These are phyloP conservation scores for Vespertilio murinus DNA, from an alignment of 2,797 vertebrate species.

Conservation along the genomic window DNA sequence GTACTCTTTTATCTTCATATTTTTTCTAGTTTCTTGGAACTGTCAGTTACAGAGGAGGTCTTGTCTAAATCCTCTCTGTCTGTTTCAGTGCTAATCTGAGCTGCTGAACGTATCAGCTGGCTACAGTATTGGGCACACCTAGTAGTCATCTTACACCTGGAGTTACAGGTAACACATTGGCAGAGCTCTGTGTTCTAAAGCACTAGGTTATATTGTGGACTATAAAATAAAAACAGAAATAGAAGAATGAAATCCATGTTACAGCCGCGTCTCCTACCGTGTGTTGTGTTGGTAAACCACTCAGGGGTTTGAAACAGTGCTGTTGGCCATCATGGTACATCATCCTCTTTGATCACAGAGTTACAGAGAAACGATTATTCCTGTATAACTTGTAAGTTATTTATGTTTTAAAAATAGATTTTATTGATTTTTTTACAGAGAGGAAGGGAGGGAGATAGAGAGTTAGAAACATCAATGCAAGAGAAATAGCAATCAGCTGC, in stretches of 20 bases:
- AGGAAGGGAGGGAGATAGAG: no score
- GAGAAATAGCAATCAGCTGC: no score
- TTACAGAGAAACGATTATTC: background rate
- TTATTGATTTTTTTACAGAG: no score
- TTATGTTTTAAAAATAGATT: no score
- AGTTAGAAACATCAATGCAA: no score
- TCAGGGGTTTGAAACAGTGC: background rate
- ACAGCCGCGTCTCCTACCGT: background rate
- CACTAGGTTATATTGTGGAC: background rate
- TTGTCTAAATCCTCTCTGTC: constrained; percentile 41
- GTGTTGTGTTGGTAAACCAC: background rate
- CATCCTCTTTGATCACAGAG: background rate
- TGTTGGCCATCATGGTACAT: background rate
- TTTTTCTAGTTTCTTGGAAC: constrained; percentile 61
- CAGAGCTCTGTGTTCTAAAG: background rate
- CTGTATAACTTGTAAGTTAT: background rate
- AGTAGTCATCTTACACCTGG: background rate
- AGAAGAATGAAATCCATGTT: background rate
- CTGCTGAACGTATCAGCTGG: constrained; percentile 6
- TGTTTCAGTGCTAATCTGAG: constrained; percentile 29
- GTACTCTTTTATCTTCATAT: constrained; percentile 51
- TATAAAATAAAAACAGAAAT: background rate
- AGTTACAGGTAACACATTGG: background rate
- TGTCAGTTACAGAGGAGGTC: constrained; percentile 22
- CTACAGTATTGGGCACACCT: background rate